Percentiles rank a stretch among this genome's conserved stretches.
phyloP scores from a whole-genome alignment of 2,113 vertebrate genomes.

The Aphelocoma coerulescens region DNA sequence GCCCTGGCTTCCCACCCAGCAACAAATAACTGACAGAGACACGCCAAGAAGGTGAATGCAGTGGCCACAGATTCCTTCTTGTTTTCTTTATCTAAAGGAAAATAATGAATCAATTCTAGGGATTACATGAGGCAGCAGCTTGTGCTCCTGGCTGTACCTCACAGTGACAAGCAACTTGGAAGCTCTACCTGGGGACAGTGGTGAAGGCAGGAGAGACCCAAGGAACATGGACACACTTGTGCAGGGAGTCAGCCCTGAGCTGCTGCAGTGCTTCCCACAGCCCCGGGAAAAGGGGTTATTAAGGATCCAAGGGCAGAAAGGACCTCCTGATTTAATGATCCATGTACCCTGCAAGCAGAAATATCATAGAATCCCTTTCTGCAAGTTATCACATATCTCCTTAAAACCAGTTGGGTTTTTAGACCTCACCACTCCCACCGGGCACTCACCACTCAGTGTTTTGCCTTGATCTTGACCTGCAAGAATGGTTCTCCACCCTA shows the following conservation, averaged over 20 bases:
- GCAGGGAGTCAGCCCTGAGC: background rate
- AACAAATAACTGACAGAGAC: background rate
- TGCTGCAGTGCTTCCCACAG: background rate
- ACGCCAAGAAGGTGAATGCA: background rate
- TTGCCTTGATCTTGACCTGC: background rate
- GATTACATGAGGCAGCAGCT: background rate
- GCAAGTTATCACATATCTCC: background rate
- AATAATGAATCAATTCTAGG: background rate
- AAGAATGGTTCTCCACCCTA: background rate
- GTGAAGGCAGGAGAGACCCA: background rate
- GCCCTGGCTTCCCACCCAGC: background rate
- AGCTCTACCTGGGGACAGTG: background rate
- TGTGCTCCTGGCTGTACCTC: background rate
- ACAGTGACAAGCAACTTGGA: background rate
- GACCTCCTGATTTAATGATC: background rate
- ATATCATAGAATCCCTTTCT: background rate
- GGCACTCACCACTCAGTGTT: background rate
- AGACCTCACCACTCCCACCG: background rate
- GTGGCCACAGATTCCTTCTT: background rate
- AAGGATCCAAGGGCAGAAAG: background rate
- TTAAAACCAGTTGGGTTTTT: background rate
- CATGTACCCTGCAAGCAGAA: background rate
- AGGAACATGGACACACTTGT: accelerated
- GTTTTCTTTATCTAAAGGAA: background rate
- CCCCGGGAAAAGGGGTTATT: background rate